Percentiles rank a stretch among this genome's conserved stretches.
These are phyloP conservation scores for Drosophila repleta DNA, from an alignment of 1,140 invertebrate species.

Conservation along the genomic window DNA sequence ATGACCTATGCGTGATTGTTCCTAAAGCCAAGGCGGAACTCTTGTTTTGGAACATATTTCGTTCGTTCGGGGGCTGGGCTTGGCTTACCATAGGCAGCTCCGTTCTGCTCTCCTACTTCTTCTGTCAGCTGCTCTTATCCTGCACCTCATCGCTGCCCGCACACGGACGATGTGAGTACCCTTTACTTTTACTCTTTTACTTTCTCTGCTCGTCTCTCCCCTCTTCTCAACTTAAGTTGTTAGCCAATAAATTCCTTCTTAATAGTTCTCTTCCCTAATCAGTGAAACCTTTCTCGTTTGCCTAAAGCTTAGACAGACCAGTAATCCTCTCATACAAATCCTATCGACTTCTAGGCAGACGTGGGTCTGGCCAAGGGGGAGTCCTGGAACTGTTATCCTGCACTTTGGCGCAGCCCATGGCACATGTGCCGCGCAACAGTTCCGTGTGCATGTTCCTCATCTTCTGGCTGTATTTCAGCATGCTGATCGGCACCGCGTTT, in stretches of 20 bases:
- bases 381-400: conserved; percentile 58
- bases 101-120: conserved; percentile 51
- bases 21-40: conserved; percentile 66
- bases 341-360: no score
- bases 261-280: no score
- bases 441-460: conserved; percentile 62
- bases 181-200: no score
- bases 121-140: conserved; percentile 29
- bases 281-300: no score
- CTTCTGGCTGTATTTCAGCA: conserved; percentile 72
- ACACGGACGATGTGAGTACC: no score
- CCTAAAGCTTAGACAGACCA: no score
- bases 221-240: no score
- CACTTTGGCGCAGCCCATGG: conserved; percentile 55
- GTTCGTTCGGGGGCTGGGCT: conserved; percentile 60
- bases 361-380: not conserved
- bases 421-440: conserved; percentile 18
- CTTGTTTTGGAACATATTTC: conserved; percentile 76
- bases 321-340: no score
- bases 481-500: conserved; percentile 72
- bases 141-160: no score
- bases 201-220: no score
- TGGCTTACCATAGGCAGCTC: conserved; percentile 57
- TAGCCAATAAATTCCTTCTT: no score
- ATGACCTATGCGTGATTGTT: conserved; percentile 77